These are phyloP conservation scores for Acrocephalus kingi DNA, from an alignment of 2,113 vertebrate genomes.

Conservation along the genomic window DNA sequence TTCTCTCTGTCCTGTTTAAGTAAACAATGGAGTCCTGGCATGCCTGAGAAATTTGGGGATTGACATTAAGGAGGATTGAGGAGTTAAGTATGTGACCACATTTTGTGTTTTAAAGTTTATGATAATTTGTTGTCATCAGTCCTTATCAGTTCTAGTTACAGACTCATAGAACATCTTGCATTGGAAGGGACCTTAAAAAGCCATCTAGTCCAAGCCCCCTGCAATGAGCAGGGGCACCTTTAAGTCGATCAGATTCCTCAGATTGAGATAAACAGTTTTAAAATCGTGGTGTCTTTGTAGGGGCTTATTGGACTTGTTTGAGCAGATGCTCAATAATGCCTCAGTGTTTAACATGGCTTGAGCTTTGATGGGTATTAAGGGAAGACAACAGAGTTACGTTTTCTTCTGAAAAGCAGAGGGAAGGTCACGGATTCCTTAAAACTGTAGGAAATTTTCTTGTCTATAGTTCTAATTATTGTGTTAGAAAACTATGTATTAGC, in stretches of 20 bases:
- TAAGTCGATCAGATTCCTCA: background rate
- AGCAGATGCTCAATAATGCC: background rate
- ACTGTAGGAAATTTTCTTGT: background rate
- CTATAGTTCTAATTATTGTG: background rate
- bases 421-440: background rate
- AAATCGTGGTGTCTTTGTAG: background rate
- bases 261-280: background rate
- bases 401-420: background rate
- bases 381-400: background rate
- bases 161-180: background rate
- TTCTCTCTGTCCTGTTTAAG: background rate
- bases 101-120: background rate
- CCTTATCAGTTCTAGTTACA: background rate
- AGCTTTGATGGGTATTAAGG: background rate
- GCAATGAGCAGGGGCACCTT: background rate
- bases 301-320: background rate
- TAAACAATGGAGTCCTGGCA: background rate
- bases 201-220: background rate
- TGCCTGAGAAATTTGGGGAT: background rate
- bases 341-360: background rate
- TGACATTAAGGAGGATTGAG: background rate
- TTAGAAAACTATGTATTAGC: background rate
- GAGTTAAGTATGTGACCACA: background rate
- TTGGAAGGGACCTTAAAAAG: background rate
- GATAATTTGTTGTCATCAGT: background rate